These are phyloP conservation scores for Oreochromis grahami DNA, from an alignment of 2,797 vertebrate genomes.

Conservation along the genomic window DNA sequence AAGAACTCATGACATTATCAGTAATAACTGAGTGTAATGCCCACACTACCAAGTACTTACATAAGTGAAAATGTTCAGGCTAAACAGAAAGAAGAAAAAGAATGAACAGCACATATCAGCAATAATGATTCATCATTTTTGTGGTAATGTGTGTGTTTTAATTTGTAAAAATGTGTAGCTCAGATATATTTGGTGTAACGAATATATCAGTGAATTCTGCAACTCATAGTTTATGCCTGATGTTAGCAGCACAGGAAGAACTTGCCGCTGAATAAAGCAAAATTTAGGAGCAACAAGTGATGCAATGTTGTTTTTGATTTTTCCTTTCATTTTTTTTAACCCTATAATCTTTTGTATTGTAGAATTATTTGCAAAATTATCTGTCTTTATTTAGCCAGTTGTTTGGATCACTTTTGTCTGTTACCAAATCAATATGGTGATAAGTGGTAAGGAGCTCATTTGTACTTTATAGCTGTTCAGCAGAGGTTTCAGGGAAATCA, in stretches of 20 bases:
- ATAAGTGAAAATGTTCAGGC: not conserved
- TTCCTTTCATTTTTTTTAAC: not conserved
- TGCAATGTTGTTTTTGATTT: not conserved
- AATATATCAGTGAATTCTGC: not conserved
- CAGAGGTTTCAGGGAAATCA: not conserved
- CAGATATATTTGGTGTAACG: fast-evolving
- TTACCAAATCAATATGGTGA: not conserved
- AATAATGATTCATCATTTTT: not conserved
- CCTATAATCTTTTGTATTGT: not conserved
- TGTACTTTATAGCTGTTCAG: not conserved
- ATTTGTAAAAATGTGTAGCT: not conserved
- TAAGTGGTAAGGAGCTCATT: not conserved
- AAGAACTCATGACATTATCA: not conserved
- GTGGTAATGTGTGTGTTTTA: not conserved
- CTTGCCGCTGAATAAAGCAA: not conserved
- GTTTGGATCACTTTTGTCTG: not conserved
- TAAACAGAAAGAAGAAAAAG: not conserved
- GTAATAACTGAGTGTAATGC: not conserved
- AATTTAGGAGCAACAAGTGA: not conserved
- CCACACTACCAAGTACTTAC: not conserved
- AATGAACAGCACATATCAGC: not conserved
- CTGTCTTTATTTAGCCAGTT: not conserved
- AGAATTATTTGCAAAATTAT: not conserved
- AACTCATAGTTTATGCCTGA: not conserved
- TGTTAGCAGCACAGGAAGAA: not conserved